Evolutionary conservation across 37 sponge, comb jelly and placozoan species (phyloP).

Genomic region (Axinella damicornis): DNA sequence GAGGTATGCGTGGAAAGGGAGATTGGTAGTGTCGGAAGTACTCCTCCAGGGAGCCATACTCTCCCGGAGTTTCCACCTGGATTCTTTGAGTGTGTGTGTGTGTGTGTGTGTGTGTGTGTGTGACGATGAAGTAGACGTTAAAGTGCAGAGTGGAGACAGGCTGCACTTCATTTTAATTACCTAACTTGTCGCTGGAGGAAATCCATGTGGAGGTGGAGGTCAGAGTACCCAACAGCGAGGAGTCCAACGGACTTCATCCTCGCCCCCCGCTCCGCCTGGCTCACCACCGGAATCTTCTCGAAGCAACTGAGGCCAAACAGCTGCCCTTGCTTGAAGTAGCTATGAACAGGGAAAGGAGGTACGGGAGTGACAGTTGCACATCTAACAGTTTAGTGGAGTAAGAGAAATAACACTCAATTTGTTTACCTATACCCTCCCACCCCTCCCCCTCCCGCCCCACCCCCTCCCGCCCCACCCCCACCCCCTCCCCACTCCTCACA

Average conservation of each 20-base stretch:
- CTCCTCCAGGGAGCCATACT: conserved; percentile 76
- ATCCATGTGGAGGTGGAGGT: conserved; percentile 85
- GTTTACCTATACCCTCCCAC: too few relatives aligned
- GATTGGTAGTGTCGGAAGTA: conserved; percentile 60
- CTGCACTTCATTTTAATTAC: conserved; percentile 21
- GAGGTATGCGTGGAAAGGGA: background rate
- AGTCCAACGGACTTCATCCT: conserved; percentile 98
- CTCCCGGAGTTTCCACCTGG: conserved; percentile 71
- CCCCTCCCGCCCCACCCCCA: background rate
- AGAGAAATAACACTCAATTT: background rate
- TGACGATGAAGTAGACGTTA: background rate
- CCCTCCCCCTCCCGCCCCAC: background rate
- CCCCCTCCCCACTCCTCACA: conserved; percentile 59
- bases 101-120: background rate
- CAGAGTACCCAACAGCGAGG: conserved; percentile 67
- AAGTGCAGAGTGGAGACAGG: background rate
- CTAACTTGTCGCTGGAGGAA: conserved; percentile 82
- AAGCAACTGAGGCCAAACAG: conserved; percentile 93
- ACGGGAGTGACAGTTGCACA: background rate
- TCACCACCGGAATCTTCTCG: conserved; percentile 82
- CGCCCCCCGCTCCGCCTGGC: conserved; percentile 90
- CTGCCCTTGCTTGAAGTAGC: conserved; percentile 81
- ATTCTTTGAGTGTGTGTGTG: conserved; percentile 10
- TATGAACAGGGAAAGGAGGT: conserved; percentile 2
- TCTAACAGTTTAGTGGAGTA: background rate